Evolutionary conservation across 1,140 invertebrate species (phyloP), one percentile per base, ranked within the genome.

Genomic region (Pissodes strobi): DNA sequence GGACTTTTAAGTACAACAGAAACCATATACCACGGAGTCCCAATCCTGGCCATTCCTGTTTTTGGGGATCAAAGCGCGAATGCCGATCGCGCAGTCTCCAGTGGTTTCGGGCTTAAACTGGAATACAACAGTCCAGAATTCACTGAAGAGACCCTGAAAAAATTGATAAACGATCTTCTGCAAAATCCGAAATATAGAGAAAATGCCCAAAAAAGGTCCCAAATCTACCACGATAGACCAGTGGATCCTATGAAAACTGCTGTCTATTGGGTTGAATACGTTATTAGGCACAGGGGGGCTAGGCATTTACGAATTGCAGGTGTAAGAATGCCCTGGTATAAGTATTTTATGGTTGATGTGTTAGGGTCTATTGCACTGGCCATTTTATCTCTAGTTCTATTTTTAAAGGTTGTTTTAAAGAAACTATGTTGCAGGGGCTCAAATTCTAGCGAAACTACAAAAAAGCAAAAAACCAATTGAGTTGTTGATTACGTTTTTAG

Each of bases 1-100:
- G 90, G 90, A 15, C 71, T 86, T 15, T 79, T 89, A 22, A 88
- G 89, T 58, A 81, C 86, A 2, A 84, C 86, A 60, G 90, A 92
- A 78, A 85, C 88, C 3, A 76, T 90, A 12, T 87, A 87, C 75
- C 84, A 88, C 69, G 85, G 85, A 71, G 84, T 88, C 2, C 90
- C 90, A 1, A 79, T 91, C 10, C 74, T 91, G 13, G 87, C 86
- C 1, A 81, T 90, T 55, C 89, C 90, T 37, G 79, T 56, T 90
- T 30, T 87, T 38, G 82, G 80, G 12, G 87, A 89, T 74, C 88
- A 90, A 70, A 78, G 76, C 1, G 77, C 80, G 19, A 88, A 87
- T 66, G 76, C 84, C 17, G 55, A 49, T 10, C 21, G 49, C 4
- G 62, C 43, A 8, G 62, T 41, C 48, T n/a, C 19, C n/a, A 43